Evolutionary conservation across 2,888 invertebrate genomes (phyloP), one percentile per base, ranked within the genome.

Genomic region (Bursaphelenchus okinawaensis): DNA sequence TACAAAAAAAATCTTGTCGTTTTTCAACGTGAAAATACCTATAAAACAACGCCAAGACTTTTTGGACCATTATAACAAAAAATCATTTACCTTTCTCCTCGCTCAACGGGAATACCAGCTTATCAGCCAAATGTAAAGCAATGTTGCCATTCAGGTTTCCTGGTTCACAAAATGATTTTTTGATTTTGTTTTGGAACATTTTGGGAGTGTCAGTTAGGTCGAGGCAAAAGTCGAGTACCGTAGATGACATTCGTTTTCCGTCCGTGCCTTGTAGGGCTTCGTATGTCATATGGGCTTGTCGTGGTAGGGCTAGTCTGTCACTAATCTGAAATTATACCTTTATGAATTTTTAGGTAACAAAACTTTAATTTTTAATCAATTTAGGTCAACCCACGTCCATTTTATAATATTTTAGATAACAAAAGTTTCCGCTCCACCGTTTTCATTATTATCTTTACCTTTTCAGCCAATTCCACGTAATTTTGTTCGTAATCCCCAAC

Each of bases 151-250:
- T 55, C 22, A 80, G 54, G 58, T 81, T 81, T 28, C 68, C 73
- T 0, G 81, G 80, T 59, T 81, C 81, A 57, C 81, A 81, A 71
- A 81, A 81, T 22, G 78, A 75, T 65, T 73, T 73, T 22, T 29
- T 72, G 54, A 77, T 69, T 58, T 80, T 80, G 1, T 69, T 75
- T 54, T 77, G 78, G 20, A 68, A 71, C 60, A 78, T 77, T 58
- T 80, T 80, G 24, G 75, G 65, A 0, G 80, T 80, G 28, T 80
- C 80, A 24, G 75, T 55, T 4, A 76, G 78, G 56, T 81, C 77
- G 19, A 81, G 65, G 22, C 71, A 66, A 64, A 74, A 73, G 55
- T 80, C 80, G 8, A 60, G 54, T 8, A 63, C 64, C 0, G 72
- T 64, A 50, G 75, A 74, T 60, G 63, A 64, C 72, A 70, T 70